These are phyloP conservation scores for Ennomos quercinarius DNA, from an alignment of 2,888 invertebrate species.

Conservation along the genomic window DNA sequence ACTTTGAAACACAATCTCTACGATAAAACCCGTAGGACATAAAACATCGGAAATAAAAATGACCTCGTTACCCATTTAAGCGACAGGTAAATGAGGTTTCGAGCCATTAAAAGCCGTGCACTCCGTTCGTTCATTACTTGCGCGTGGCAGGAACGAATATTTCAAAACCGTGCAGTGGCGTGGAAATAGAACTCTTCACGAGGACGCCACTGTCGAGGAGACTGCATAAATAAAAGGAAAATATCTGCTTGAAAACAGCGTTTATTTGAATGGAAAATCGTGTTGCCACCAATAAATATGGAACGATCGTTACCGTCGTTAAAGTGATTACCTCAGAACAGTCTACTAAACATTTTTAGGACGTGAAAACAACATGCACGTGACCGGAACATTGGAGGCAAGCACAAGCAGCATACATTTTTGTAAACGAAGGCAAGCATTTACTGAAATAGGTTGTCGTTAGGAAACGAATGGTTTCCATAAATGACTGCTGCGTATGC, in stretches of 20 bases:
- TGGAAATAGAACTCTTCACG: constrained; percentile 43
- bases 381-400: constrained; percentile 24
- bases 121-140: constrained; percentile 56
- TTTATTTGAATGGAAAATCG: constrained; percentile 19
- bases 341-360: constrained; percentile 2
- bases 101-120: constrained; percentile 51
- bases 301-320: constrained; percentile 11
- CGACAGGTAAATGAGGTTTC: constrained; percentile 52
- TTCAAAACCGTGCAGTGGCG: constrained; percentile 42
- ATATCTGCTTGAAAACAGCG: constrained; percentile 15
- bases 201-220: constrained; percentile 23
- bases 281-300: constrained; percentile 11
- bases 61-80: constrained; percentile 47
- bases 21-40: constrained; percentile 19
- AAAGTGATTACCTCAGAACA: constrained; percentile 11
- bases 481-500: constrained; percentile 38
- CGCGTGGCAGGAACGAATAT: constrained; percentile 47
- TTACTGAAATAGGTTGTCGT: constrained; percentile 30
- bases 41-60: constrained; percentile 43
- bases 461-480: constrained; percentile 34
- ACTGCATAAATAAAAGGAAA: constrained; percentile 15
- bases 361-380: constrained; percentile 26
- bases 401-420: constrained; percentile 13
- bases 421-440: constrained; percentile 33
- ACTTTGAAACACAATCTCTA: constrained; percentile 26